Conservation (phyloP, 2,113 vertebrate species). For the Machaerirhynchus nigripectus region DNA sequence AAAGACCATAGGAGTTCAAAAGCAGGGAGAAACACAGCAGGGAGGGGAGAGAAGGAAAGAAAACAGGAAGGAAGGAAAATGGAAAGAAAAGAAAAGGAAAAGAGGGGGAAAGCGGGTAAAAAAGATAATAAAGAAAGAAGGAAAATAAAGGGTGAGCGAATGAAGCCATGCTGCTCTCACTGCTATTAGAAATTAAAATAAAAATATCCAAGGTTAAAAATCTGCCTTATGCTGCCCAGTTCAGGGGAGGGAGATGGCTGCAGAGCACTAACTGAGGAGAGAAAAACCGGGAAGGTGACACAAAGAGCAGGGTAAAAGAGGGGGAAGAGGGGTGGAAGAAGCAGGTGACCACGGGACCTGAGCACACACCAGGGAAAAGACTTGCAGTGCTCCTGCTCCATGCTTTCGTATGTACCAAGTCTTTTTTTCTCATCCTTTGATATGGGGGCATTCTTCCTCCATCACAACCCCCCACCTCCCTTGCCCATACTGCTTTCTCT, state of each 20-base stretch:
- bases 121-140: neutral
- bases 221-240: neutral
- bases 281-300: neutral
- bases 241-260: neutral
- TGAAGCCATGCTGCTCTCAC: neutral
- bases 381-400: neutral
- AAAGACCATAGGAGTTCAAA: neutral
- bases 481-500: neutral
- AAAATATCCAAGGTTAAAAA: neutral
- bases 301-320: neutral
- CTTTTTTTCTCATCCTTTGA: neutral
- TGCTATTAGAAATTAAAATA: neutral
- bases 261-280: accelerated
- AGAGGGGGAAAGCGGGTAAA: neutral
- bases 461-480: accelerated
- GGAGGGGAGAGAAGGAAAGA: neutral
- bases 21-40: neutral
- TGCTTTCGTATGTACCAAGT: neutral
- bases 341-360: neutral
- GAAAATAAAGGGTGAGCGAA: neutral
- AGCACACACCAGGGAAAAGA: accelerated
- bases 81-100: accelerated
- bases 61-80: neutral
- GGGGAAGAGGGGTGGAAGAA: neutral
- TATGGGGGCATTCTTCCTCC: neutral